A percentile compares a stretch with the other conserved stretches of the same genome.
Evolutionary conservation across 2,888 invertebrate genomes (phyloP).

Genomic region (Crepidodera aurea): DNA sequence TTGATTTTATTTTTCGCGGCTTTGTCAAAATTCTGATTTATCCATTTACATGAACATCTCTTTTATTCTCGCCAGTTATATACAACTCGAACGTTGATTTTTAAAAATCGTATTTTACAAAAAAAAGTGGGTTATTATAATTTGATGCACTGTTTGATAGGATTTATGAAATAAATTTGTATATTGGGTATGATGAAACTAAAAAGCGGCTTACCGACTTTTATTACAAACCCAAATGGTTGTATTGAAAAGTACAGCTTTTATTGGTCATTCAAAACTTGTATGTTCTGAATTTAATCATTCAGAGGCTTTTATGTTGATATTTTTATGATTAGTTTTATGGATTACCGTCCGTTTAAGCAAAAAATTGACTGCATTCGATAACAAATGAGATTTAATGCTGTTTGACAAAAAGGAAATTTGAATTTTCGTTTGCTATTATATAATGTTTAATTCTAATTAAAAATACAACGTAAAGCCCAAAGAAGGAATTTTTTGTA

Average conservation of each 20-base stretch:
- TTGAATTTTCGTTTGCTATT: too few relatives aligned
- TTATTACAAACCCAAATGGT: not conserved
- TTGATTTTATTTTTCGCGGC: too few relatives aligned
- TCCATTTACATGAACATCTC: too few relatives aligned
- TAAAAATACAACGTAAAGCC: too few relatives aligned
- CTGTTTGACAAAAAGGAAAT: too few relatives aligned
- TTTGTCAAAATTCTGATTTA: too few relatives aligned
- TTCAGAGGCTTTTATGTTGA: not conserved
- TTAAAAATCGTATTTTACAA: too few relatives aligned
- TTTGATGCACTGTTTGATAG: not conserved
- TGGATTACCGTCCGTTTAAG: not conserved
- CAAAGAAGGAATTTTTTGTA: too few relatives aligned
- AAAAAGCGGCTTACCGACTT: not conserved
- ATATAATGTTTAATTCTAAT: too few relatives aligned
- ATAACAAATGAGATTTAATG: too few relatives aligned
- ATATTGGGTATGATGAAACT: not conserved
- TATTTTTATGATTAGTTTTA: conserved; percentile 1
- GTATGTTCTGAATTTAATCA: conserved; percentile 3
- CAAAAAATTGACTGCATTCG: not conserved
- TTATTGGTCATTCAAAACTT: conserved; percentile 7
- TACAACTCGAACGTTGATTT: too few relatives aligned
- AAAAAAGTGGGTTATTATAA: not conserved
- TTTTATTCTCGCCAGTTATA: too few relatives aligned
- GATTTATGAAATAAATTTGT: conserved; percentile 4
- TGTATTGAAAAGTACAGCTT: not conserved